Evolutionary conservation across 1,140 invertebrate species (phyloP).

Genomic region (Ooceraea biroi): DNA sequence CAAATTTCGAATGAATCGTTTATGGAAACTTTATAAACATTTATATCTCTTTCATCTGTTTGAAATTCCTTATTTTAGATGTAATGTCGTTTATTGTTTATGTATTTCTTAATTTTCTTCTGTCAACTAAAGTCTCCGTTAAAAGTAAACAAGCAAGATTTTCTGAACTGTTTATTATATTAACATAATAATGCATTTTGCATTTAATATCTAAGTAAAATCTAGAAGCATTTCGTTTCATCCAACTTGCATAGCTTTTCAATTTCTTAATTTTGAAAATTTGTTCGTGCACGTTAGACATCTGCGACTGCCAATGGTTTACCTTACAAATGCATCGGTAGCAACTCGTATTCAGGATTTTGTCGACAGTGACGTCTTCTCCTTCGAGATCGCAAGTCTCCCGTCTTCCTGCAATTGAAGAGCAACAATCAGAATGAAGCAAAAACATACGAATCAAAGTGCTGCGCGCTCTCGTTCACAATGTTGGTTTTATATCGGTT

Average conservation of each 20-base stretch:
- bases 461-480: conserved; percentile 8
- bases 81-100: too few relatives aligned
- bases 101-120: too few relatives aligned
- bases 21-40: neutral
- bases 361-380: conserved; percentile 82
- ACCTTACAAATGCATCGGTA: conserved; percentile 84
- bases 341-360: conserved; percentile 82
- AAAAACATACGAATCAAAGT: neutral
- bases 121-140: too few relatives aligned
- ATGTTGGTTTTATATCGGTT: conserved; percentile 32
- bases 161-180: too few relatives aligned
- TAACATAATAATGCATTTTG: too few relatives aligned
- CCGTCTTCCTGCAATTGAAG: conserved; percentile 78
- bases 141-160: too few relatives aligned
- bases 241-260: neutral
- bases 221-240: neutral
- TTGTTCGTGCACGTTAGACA: neutral
- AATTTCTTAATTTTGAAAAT: neutral
- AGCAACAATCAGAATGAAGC: conserved; percentile 2
- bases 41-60: neutral
- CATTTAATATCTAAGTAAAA: neutral
- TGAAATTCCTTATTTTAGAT: neutral
- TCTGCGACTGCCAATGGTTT: conserved; percentile 37
- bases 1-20: neutral
- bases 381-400: conserved; percentile 82